Percentiles rank a stretch among this genome's conserved stretches.
Evolutionary conservation across 1,140 invertebrate genomes (phyloP).

Genomic region (Listronotus oregonensis): DNA sequence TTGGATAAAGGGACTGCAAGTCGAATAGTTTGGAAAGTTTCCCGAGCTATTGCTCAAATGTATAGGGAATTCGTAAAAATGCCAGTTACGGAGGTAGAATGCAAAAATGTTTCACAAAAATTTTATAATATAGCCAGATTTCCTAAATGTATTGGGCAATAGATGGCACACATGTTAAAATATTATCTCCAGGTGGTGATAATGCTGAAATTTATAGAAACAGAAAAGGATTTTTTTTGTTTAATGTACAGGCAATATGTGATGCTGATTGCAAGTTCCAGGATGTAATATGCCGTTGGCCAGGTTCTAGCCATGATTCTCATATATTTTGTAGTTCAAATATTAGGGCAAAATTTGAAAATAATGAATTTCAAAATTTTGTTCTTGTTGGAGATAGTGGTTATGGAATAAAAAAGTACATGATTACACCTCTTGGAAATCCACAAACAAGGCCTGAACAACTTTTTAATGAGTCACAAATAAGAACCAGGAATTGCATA

Average conservation of each 20-base stretch:
- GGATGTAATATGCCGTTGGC: conserved; percentile 54
- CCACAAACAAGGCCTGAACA: conserved; percentile 38
- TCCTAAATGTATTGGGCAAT: conserved; percentile 49
- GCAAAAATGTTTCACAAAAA: conserved; percentile 38
- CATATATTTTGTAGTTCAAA: conserved; percentile 49
- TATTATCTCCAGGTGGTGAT: conserved; percentile 33
- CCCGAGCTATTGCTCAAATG: not conserved
- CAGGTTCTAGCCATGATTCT: conserved; percentile 50
- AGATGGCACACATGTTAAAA: conserved; percentile 49
- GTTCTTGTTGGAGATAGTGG: conserved; percentile 3
- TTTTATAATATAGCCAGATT: conserved; percentile 41
- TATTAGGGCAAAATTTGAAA: conserved; percentile 21
- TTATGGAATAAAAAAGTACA: not conserved
- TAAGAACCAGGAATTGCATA: conserved; percentile 49
- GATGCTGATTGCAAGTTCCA: conserved; percentile 42
- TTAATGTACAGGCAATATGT: conserved; percentile 53
- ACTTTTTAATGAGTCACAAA: conserved; percentile 49
- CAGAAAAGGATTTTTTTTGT: conserved; percentile 45
- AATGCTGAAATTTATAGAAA: conserved; percentile 50
- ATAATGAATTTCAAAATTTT: not conserved
- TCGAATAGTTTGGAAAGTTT: conserved; percentile 20
- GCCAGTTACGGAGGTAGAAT: conserved; percentile 39
- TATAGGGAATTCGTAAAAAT: conserved; percentile 39
- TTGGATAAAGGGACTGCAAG: conserved; percentile 19
- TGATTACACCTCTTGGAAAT: conserved; percentile 44